Percentiles rank a stretch among this genome's conserved stretches.
phyloP scores from a whole-genome alignment of 2,113 vertebrate species.

The Protobothrops flavoviridis region DNA sequence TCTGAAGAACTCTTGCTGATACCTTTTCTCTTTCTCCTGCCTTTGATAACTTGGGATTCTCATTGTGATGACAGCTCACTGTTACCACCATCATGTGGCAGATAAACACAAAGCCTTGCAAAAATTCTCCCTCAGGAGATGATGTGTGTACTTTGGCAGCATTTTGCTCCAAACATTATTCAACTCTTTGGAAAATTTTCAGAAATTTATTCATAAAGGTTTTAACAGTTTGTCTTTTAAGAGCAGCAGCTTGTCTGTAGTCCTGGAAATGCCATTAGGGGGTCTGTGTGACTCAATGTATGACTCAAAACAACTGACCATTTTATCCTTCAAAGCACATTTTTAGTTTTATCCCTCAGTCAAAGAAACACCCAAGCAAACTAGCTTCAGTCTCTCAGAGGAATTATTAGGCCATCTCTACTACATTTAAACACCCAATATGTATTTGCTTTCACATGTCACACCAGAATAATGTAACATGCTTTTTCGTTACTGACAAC shows the following conservation, averaged over 20 bases:
- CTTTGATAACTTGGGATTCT: neutral
- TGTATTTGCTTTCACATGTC: conserved; percentile 25
- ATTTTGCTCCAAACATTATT: conserved; percentile 55
- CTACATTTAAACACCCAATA: neutral
- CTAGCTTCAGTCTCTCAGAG: neutral
- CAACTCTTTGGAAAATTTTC: conserved; percentile 53
- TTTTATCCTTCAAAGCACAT: conserved; percentile 55
- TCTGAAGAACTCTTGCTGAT: neutral
- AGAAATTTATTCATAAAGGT: conserved; percentile 44
- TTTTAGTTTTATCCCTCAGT: conserved; percentile 49
- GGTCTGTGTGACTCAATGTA: conserved; percentile 68
- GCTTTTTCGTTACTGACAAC: neutral
- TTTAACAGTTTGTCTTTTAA: conserved; percentile 50
- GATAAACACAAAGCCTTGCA: neutral
- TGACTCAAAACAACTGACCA: conserved; percentile 64
- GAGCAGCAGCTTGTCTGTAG: conserved; percentile 53
- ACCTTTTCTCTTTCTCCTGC: neutral
- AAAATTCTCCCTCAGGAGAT: neutral
- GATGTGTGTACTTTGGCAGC: conserved; percentile 39
- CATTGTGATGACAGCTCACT: neutral
- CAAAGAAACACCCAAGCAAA: conserved; percentile 55
- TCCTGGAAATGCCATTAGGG: conserved; percentile 65
- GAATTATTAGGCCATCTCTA: conserved; percentile 41
- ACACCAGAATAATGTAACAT: neutral
- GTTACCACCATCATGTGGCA: neutral